Percentiles rank a stretch among this genome's conserved stretches.
Conservation (phyloP, 1,140 invertebrate genomes). For the Brachionus asplanchnoidis region DNA sequence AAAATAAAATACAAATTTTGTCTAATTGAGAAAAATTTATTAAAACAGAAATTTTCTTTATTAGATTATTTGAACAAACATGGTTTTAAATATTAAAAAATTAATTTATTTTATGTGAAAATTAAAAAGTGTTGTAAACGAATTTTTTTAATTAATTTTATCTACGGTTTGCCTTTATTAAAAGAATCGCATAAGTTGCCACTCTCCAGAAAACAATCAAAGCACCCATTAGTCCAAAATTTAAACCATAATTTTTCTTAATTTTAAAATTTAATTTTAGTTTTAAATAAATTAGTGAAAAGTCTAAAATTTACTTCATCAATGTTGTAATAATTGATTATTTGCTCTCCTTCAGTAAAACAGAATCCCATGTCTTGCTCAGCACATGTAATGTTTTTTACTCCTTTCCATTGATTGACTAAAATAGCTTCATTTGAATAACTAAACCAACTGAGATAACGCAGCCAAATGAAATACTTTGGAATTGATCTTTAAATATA, state of each 20-base stretch:
- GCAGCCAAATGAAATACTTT: constrained; percentile 33
- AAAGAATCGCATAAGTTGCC: not conserved
- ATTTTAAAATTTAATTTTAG: not conserved
- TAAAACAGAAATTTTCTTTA: no score
- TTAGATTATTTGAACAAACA: no score
- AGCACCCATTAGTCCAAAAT: not conserved
- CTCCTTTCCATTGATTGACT: constrained; percentile 32
- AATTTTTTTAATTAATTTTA: not conserved
- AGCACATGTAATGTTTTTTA: not conserved
- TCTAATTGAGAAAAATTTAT: no score
- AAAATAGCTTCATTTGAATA: constrained; percentile 27
- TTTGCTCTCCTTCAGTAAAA: not conserved
- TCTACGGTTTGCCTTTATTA: not conserved
- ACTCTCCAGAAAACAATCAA: constrained; percentile 22
- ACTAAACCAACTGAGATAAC: constrained; percentile 21
- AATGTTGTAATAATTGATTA: constrained; percentile 9
- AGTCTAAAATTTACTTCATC: not conserved
- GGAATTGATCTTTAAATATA: constrained; percentile 18
- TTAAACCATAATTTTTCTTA: not conserved
- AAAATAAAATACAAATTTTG: no score
- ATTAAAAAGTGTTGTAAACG: no score
- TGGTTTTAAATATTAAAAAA: no score
- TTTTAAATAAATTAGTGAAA: not conserved
- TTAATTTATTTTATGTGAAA: no score
- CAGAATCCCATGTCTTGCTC: not conserved